A percentile compares a stretch with the other conserved stretches of the same genome.
Evolutionary conservation across 2,113 vertebrate species (phyloP).

Genomic region (Limanda limanda): DNA sequence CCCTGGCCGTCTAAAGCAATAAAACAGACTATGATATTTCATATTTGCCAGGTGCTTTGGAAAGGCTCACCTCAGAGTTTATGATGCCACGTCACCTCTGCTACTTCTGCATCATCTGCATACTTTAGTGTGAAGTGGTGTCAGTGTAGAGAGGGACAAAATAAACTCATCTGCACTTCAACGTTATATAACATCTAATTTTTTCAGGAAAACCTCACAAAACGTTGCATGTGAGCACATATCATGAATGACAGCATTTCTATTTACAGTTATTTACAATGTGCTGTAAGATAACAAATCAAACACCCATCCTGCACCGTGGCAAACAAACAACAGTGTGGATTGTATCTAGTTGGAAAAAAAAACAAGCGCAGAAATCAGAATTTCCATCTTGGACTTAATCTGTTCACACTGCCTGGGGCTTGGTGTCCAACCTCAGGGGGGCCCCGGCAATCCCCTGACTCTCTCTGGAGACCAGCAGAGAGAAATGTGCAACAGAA

Average conservation of each 20-base stretch:
- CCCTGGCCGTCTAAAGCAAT: slow-evolving; percentile 11
- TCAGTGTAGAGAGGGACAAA: slow-evolving; percentile 1
- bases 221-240: slow-evolving; percentile 4
- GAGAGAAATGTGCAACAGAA: slow-evolving; percentile 78
- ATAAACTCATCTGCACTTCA: neutral
- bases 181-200: slow-evolving; percentile 21
- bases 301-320: slow-evolving; percentile 18
- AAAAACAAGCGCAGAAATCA: slow-evolving; percentile 62
- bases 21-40: slow-evolving; percentile 9
- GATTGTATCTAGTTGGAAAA: slow-evolving; percentile 52
- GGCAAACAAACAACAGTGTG: slow-evolving; percentile 35
- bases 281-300: slow-evolving; percentile 29
- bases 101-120: slow-evolving; percentile 16
- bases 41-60: slow-evolving; percentile 18
- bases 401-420: slow-evolving; percentile 72
- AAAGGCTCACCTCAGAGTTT: slow-evolving; percentile 9
- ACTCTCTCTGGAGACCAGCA: slow-evolving; percentile 67
- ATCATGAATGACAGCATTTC: slow-evolving; percentile 28
- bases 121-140: slow-evolving; percentile 24
- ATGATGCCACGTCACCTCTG: slow-evolving; percentile 16
- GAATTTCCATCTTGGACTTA: slow-evolving; percentile 75
- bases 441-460: slow-evolving; percentile 68
- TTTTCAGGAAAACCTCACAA: slow-evolving; percentile 16
- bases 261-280: slow-evolving; percentile 42
- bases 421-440: slow-evolving; percentile 74